Percentiles rank a stretch among this genome's conserved stretches.
phyloP scores from a whole-genome alignment of 2,888 invertebrate species.

The Aricia artaxerxes region DNA sequence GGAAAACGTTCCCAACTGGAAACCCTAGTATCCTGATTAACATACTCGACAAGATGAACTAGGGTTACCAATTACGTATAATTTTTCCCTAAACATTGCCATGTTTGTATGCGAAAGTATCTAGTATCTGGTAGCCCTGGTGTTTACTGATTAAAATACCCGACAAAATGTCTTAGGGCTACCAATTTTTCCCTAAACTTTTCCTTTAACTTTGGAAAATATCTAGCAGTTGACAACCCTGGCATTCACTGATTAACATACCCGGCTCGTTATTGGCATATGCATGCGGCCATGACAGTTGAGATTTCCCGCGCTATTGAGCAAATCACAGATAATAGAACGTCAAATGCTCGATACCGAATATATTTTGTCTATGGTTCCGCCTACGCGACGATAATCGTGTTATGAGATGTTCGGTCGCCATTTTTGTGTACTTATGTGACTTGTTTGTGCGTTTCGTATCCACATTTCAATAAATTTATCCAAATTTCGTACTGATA shows the following conservation, averaged over 20 bases:
- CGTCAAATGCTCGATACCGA: constrained; percentile 23
- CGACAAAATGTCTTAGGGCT: background rate
- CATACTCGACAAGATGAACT: background rate
- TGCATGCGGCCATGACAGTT: constrained; percentile 28
- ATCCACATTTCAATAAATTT: background rate
- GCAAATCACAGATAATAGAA: constrained; percentile 31
- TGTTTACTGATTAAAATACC: background rate
- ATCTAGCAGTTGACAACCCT: background rate
- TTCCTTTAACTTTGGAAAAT: background rate
- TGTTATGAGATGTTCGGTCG: constrained; percentile 2
- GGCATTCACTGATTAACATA: constrained; percentile 16
- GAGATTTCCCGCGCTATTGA: constrained; percentile 26
- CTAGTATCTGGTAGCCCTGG: background rate
- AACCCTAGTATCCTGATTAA: constrained; percentile 3
- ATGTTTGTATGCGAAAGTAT: background rate
- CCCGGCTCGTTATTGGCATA: constrained; percentile 27
- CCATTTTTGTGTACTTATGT: background rate
- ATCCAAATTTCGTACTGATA: background rate
- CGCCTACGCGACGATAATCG: constrained; percentile 13
- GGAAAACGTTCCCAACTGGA: background rate
- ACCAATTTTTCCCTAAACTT: background rate
- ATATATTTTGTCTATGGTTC: constrained; percentile 27
- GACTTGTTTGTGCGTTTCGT: background rate
- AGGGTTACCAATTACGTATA: background rate
- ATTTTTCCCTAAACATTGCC: background rate